Base-by-base conservation (phyloP, 2,113 vertebrate genomes). In the Mastomys coucha region DNA sequence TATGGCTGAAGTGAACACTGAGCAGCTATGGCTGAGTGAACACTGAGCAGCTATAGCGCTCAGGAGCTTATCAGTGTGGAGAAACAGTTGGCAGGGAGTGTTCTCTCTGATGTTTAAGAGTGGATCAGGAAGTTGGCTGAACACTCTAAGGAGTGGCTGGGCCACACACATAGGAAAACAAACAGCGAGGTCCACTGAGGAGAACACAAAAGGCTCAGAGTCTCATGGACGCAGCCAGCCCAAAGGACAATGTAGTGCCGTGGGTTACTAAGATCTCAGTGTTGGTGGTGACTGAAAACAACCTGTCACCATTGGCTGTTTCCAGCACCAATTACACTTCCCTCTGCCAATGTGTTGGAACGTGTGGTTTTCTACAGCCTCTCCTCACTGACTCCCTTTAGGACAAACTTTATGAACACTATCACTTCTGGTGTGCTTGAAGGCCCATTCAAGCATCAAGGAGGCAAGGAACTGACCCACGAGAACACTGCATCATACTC, bases 141-240 rank as follows among this genome's bases (percentile, higher is more conserved):
- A 94, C 96, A 93, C 33, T 39, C 87, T 65, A 93, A 94, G 96
- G 95, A 96, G 94, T 76, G 96, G 96, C 86, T 75, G 77, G 92
- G 53, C 96, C 93, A 96, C 94, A 96, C 95, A 95, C 77, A 82
- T 3, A 93, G 88, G 81, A 96, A 96, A 97, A 91, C 28, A 93
- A 95, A 97, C n/a, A 93, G 88, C 36, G 17, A 39, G 45, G 67
- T 82, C 93, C 88, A 49, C 14, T n/a, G 67, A 95, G 90, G 90
- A 72, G 1, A 85, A n/a, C 7, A 91, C 36, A 81, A 95, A 94
- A 39, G 31, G 72, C 16, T 89, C 56, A 22, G 78, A 70, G n/a
- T 14, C 16, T 77, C 63, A 81, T 0, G 89, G 49, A 77, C 9
- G 36, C 72, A 93, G 31, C n/a, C 19, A 22, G 2, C 8, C 72